Evolutionary conservation across 1,140 invertebrate species (phyloP), one percentile per base, ranked within the genome.

Genomic region (Drosophila sulfurigaster): DNA sequence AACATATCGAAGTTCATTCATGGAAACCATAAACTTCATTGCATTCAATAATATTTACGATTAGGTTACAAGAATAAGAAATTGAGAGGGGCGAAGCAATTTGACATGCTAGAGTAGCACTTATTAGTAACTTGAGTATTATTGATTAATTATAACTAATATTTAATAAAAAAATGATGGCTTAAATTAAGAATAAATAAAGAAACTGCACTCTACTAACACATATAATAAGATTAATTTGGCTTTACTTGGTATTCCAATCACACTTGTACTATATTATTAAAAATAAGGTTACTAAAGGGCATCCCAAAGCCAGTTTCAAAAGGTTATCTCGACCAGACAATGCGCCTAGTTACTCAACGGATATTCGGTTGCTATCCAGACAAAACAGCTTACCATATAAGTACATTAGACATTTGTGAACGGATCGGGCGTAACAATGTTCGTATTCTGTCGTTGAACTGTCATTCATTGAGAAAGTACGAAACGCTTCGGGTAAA

Each of bases 1-100:
- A 60, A 65, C 64, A 46, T 64, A 72, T 64, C 41, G 35, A 13
- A 60, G 68, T 45, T 41, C 68, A 59, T 81, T 75, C 65, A 59
- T 16, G 41, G 60, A 46, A 82, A 58, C 65, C 72, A 71, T 79
- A 63, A 82, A 87, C 60, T 67, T 87, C 51, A 79, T 87, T 82
- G 69, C 54, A 46, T 52, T 72, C 70, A 64, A 65, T 63, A 41
- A 51, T 58, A 58, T 70, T 56, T 69, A 62, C 13, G 41, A 32
- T 10, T 8, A 16, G 11, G 67, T 45, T 32, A 8, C 11, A 32
- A 15, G 2, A 38, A 67, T 43, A 13, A 41, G 3, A 0, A 43
- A 5, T 1, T 43, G 3, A 41, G 3, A 43, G 20, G n/a, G n/a
- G n/a, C 41, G n/a, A 43, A 13, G n/a, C 0, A 5, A 43, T 43